Evolutionary conservation across 2,797 vertebrate genomes (phyloP).

Genomic region (Merluccius polli): DNA sequence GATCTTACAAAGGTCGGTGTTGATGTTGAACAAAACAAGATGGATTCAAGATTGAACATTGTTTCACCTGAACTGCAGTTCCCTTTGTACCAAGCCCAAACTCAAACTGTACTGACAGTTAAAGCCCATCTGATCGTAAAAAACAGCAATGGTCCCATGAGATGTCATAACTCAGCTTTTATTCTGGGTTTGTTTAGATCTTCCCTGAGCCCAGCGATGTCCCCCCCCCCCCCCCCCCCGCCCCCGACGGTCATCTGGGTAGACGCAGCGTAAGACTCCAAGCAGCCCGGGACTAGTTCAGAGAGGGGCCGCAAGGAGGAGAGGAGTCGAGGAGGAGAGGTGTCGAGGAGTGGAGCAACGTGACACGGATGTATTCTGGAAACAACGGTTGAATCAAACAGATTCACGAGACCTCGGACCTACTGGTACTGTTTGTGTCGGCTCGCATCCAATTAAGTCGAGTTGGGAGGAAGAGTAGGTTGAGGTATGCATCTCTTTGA

Average conservation of each 20-base stretch:
- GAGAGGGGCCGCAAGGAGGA: neutral
- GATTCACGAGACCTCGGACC: conserved; percentile 17
- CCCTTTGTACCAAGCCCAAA: neutral
- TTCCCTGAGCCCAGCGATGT: neutral
- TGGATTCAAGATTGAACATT: neutral
- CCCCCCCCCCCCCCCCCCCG: neutral
- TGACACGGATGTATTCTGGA: conserved; percentile 10
- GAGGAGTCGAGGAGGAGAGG: neutral
- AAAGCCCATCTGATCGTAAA: neutral
- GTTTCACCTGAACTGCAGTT: conserved; percentile 6
- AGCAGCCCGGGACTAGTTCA: neutral
- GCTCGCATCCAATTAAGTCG: conserved; percentile 23
- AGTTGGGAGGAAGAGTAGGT: conserved; percentile 7
- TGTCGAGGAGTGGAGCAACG: conserved; percentile 19
- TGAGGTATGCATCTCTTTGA: conserved; percentile 28
- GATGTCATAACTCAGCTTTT: neutral
- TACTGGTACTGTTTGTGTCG: conserved; percentile 39
- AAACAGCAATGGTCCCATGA: neutral
- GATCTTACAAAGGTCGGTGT: conserved; percentile 20
- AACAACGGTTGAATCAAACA: conserved; percentile 21
- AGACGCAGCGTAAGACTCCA: neutral
- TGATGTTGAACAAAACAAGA: conserved; percentile 18
- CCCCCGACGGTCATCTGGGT: conserved; percentile 10
- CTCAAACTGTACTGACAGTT: neutral
- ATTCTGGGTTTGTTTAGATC: neutral